Conservation (phyloP, 2,797 vertebrate genomes). For the Lacerta viridis region DNA sequence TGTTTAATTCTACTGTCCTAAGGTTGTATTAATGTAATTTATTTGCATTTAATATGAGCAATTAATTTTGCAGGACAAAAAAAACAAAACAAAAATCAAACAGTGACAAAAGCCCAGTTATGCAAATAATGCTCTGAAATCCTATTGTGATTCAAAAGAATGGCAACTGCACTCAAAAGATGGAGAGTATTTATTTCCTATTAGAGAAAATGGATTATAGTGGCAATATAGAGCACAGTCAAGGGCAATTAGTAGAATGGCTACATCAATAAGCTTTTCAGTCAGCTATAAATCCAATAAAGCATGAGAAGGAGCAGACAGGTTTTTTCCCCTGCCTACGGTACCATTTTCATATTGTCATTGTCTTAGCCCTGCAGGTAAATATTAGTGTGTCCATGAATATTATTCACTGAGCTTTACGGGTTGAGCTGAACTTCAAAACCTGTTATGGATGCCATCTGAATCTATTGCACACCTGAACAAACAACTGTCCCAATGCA, state of each 20-base stretch:
- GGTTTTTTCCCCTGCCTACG: background rate
- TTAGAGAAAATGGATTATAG: slow-evolving; percentile 51
- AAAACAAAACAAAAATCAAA: background rate
- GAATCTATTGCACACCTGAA: background rate
- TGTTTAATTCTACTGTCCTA: slow-evolving; percentile 22
- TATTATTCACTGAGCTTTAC: slow-evolving; percentile 13
- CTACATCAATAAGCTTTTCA: slow-evolving; percentile 43
- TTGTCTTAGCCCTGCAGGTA: slow-evolving; percentile 24
- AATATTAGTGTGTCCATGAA: slow-evolving; percentile 16
- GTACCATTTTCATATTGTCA: slow-evolving; percentile 22
- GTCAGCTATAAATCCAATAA: slow-evolving; percentile 39
- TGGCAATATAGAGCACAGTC: slow-evolving; percentile 35
- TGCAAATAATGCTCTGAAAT: slow-evolving; percentile 38
- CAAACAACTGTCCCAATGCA: background rate
- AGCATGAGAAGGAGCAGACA: slow-evolving; percentile 16
- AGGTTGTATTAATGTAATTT: slow-evolving; percentile 17
- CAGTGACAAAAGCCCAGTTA: slow-evolving; percentile 26
- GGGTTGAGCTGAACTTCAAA: slow-evolving; percentile 6
- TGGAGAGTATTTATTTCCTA: slow-evolving; percentile 30
- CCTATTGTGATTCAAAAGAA: slow-evolving; percentile 25
- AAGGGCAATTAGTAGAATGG: slow-evolving; percentile 50
- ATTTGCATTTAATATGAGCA: slow-evolving; percentile 12
- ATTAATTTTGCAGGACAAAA: slow-evolving; percentile 32
- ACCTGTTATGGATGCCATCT: background rate
- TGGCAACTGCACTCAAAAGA: background rate